Evolutionary conservation across 2,797 vertebrate genomes (phyloP), one percentile per base, ranked within the genome.

Genomic region (Microctenopoma lineatum): DNA sequence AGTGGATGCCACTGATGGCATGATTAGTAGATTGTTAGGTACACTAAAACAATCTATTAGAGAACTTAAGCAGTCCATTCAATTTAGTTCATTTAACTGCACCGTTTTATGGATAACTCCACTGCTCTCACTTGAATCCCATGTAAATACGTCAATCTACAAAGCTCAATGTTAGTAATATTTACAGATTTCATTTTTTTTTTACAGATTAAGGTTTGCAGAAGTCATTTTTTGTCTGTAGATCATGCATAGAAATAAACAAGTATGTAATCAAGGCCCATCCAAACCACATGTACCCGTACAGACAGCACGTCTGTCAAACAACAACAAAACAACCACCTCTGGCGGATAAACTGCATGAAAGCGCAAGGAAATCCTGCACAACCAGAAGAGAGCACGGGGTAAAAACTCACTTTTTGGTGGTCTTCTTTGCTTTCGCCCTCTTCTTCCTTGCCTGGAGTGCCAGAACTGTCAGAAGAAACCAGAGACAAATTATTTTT

Each of bases 361-460:
- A 18, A 12, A 0, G 32, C 12, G 2, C 9, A 8, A 42, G 2
- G 48, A 18, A 27, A 7, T 32, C 47, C 10, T 27, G 55, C 8
- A 52, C 16, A 64, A 29, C 46, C 41, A 13, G 15, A 8, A 15
- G 39, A 52, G 2, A 58, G 2, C 4, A 16, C 0, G 13, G 26
- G 2, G 29, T 45, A n/a, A n/a, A 18, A 18, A 45, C 93, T 94
- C 78, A 95, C 94, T 95, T 95, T 83, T 95, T 95, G 84, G 44
- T 91, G 68, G 92, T 84, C 84, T 95, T 95, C 85, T 95, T 95
- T 21, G 89, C 92, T 85, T 95, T 95, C 16, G 65, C 90, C 73
- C 93, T 89, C 79, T 94, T 95, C 89, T 95, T 95, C 82, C 94
- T 93, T 59, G 94, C 94, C 88, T 95, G 94, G 59, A 95, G 92